Evolutionary conservation across 2,888 invertebrate species (phyloP), one percentile per base, ranked within the genome.

Genomic region (Schrankia costaestrigalis): DNA sequence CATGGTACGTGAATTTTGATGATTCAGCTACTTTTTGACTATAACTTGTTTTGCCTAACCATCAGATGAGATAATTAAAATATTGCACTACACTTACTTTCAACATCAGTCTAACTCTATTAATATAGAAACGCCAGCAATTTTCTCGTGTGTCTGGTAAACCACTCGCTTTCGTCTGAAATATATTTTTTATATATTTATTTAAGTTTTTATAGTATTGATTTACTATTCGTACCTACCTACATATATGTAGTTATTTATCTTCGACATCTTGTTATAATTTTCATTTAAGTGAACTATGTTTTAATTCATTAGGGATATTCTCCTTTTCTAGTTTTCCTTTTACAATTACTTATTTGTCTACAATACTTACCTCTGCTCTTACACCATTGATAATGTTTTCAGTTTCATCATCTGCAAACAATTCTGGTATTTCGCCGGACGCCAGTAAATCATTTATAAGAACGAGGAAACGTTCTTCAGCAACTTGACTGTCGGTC

Each of bases 101-200:
- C 7, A 95, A 70, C 63, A 92, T 90, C 39, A 92, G 90, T 35
- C 97, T 90, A 3, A 97, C 97, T 60, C 95, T 91, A 53, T 97
- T 95, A 53, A 98, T 96, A 71, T 97, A 98, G 81, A 95, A 98
- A 67, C 92, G 93, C 98, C 97, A 98, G 69, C 97, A 97, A 70
- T 97, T 97, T 71, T 98, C 98, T 37, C 93, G 90, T 0, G 94
- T 94, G 64, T 98, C 98, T 32, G 92, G 89, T 37, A 96, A 86
- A 1, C 97, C 97, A 1, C 92, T 82, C 21, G 94, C 93, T 80
- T 95, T 96, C 0, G 94, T 93, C 91, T 92, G 41, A 63, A 57
- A 25, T 40, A 14, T 23, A 38, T 21, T 8, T 19, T 23, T 21
- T 15, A 26, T 11, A 17, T 14, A 8, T 3, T 7, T 8, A 9